These are phyloP conservation scores for Hemithea aestivaria DNA, from an alignment of 2,888 invertebrate species.

Conservation along the genomic window DNA sequence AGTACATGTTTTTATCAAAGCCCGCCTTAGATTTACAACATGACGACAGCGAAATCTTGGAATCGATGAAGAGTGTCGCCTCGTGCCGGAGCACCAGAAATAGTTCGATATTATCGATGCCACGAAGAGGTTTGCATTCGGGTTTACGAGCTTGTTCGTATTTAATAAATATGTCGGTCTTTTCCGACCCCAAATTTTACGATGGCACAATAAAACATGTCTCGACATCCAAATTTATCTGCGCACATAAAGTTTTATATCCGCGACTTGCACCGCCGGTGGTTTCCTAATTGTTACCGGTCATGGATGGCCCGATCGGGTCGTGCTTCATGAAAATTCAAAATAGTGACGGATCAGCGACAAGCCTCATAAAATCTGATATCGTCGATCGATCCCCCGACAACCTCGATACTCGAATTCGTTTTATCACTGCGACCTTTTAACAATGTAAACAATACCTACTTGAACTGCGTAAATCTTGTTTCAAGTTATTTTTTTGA, in stretches of 20 bases:
- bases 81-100: constrained; percentile 44
- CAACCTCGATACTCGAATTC: constrained; percentile 24
- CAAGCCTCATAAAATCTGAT: constrained; percentile 38
- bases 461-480: constrained; percentile 25
- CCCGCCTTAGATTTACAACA: too few species aligned
- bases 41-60: too few species aligned
- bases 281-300: constrained; percentile 73
- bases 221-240: constrained; percentile 78
- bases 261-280: constrained; percentile 69
- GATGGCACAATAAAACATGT: constrained; percentile 76
- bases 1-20: constrained; percentile 4
- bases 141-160: constrained; percentile 75
- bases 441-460: constrained; percentile 33
- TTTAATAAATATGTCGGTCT: constrained; percentile 78
- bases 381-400: constrained; percentile 36
- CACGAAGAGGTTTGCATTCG: constrained; percentile 71
- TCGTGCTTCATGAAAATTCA: constrained; percentile 47
- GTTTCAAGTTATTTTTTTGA: constrained; percentile 42
- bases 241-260: constrained; percentile 78
- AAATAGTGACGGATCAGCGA: constrained; percentile 43
- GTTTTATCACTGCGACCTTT: constrained; percentile 21
- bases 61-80: constrained; percentile 22
- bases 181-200: constrained; percentile 77
- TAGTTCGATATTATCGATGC: constrained; percentile 67
- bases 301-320: constrained; percentile 57